A percentile compares a stretch with the other conserved stretches of the same genome.
These are phyloP conservation scores for Rhynchonycteris naso DNA, from an alignment of 2,797 vertebrate species.

Conservation along the genomic window DNA sequence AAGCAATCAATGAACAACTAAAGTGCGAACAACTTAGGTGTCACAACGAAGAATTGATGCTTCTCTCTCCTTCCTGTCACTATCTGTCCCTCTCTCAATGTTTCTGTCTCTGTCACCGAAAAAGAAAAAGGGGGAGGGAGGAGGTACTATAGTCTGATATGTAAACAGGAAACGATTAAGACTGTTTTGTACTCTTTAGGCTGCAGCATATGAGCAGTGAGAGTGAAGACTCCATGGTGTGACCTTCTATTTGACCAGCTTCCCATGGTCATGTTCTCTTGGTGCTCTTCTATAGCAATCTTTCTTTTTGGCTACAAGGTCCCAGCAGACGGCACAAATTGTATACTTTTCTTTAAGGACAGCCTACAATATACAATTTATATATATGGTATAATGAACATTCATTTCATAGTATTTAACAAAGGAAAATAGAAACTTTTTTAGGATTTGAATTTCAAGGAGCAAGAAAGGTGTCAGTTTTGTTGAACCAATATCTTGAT, in stretches of 20 bases:
- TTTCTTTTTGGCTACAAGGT: background rate
- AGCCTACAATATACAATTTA: background rate
- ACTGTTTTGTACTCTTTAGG: background rate
- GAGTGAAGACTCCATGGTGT: background rate
- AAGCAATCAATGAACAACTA: no score
- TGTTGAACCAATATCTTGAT: background rate
- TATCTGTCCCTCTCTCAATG: no score
- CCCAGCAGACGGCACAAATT: background rate
- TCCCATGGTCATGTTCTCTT: background rate
- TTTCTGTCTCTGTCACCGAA: no score
- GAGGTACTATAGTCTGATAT: background rate
- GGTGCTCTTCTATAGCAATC: background rate
- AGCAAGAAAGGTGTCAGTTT: background rate
- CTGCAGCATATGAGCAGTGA: background rate
- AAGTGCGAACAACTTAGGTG: no score
- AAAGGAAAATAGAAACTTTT: background rate
- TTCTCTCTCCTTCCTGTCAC: no score
- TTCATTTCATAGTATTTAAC: conserved; percentile 44
- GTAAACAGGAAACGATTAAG: conserved; percentile 35
- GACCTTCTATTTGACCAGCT: background rate
- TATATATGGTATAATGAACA: background rate
- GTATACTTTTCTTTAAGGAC: background rate
- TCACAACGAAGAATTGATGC: no score
- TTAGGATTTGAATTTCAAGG: conserved; percentile 2
- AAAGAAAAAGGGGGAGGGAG: background rate